phyloP scores from a whole-genome alignment of 1,140 invertebrate species.

The Zaprionus nigranus region DNA sequence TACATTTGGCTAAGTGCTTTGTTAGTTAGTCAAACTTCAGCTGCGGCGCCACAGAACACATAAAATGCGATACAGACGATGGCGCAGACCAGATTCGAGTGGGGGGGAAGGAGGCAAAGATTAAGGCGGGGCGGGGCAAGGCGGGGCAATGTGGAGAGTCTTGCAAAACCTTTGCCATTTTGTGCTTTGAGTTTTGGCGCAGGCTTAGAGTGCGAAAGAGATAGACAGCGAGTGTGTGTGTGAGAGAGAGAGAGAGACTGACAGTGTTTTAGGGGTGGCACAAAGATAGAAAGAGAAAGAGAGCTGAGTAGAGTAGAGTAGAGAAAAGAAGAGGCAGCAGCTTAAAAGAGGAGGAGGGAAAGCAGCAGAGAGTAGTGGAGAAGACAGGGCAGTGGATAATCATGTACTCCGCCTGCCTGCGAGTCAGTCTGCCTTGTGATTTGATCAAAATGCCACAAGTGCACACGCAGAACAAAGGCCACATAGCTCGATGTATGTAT shows the following conservation, averaged over 20 bases:
- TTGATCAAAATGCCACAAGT: slow-evolving; percentile 77
- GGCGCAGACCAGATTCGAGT: not conserved
- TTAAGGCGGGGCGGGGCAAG: not conserved
- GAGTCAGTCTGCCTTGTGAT: slow-evolving; percentile 56
- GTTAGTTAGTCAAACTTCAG: slow-evolving; percentile 51
- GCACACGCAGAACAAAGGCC: slow-evolving; percentile 57
- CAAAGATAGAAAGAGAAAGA: not conserved
- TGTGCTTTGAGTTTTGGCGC: slow-evolving; percentile 75
- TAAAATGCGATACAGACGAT: slow-evolving; percentile 45
- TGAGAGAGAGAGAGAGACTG: slow-evolving; percentile 18
- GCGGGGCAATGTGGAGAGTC: no score
- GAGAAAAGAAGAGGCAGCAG: not conserved
- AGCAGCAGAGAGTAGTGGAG: no score
- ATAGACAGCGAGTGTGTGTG: slow-evolving; percentile 41
- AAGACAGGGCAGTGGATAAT: not conserved
- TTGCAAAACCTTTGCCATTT: slow-evolving; percentile 66
- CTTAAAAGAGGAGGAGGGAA: not conserved
- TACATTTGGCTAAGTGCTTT: slow-evolving; percentile 73
- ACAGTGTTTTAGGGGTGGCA: not conserved
- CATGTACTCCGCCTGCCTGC: slow-evolving; percentile 25
- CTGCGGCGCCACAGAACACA: slow-evolving; percentile 58
- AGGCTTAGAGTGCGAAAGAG: slow-evolving; percentile 65
- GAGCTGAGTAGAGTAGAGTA: not conserved
- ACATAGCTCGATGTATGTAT: slow-evolving; percentile 36
- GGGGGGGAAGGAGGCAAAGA: not conserved